A percentile compares a stretch with the other conserved stretches of the same genome.
phyloP scores from a whole-genome alignment of 2,113 vertebrate species.

The Rallus limicola region DNA sequence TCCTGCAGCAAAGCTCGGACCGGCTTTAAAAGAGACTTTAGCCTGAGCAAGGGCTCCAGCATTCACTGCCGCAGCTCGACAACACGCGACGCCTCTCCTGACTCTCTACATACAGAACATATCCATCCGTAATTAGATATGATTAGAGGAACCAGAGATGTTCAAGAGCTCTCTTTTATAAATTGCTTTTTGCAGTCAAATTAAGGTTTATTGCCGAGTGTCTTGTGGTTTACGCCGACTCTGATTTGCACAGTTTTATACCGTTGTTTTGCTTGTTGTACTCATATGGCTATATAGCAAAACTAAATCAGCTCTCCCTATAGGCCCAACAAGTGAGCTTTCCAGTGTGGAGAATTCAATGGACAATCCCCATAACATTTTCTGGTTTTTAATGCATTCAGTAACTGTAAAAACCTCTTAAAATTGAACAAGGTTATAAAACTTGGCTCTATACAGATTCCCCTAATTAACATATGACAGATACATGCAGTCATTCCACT shows the following conservation, averaged over 20 bases:
- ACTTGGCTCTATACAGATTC: background rate
- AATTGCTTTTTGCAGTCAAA: constrained; percentile 13
- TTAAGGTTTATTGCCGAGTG: background rate
- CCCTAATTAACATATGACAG: constrained; percentile 43
- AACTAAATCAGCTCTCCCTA: background rate
- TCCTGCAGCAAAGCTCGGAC: background rate
- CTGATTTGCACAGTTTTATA: background rate
- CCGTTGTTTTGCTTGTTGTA: background rate
- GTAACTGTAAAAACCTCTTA: constrained; percentile 9
- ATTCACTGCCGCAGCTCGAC: background rate
- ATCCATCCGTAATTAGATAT: background rate
- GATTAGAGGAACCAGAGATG: background rate
- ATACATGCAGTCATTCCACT: background rate
- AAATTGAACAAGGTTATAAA: constrained; percentile 26
- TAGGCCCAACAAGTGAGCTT: background rate
- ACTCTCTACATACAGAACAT: background rate
- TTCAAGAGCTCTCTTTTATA: background rate
- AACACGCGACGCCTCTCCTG: rapidly evolving
- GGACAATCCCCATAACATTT: background rate
- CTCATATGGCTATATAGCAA: background rate
- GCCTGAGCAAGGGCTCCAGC: background rate
- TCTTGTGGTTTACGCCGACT: background rate
- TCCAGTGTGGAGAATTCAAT: background rate
- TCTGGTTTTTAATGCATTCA: constrained; percentile 18
- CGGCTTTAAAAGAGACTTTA: background rate